Evolutionary conservation across 30 jellyfish, hydroid and myxozoan species (phyloP), one percentile per base, ranked within the genome.

Genomic region (Phacellophora camtschatica): DNA sequence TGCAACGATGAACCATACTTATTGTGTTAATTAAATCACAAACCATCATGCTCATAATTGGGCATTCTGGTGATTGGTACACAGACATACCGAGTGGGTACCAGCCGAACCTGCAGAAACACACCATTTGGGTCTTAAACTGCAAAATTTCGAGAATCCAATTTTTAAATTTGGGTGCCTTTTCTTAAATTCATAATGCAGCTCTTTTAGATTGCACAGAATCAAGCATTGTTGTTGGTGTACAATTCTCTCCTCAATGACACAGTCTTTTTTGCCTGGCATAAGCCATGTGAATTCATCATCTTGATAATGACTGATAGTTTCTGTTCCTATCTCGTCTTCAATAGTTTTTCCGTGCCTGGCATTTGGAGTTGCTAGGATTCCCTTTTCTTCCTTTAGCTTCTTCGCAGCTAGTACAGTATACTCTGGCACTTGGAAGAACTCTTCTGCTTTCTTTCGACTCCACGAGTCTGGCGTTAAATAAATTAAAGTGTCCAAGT

Each of bases 71-170:
- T 88, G 90, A 12, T 3, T 62, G 10, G 81, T 71, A 36, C 97
- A 88, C n/a, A 88, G 92, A 50, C 95, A 88, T 19, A 88, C 96
- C 9, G 97, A 88, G 46, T 89, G 92, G 27, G 90, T 62, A 15
- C 92, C 92, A 23, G 79, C 8, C 19, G 66, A 78, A 24, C 92
- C 88, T 48, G 78, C 96, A 19, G 76, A 54, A 12, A 82, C 74
- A 58, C 93, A 82, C 92, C 92, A 82, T 51, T 82, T 81, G 53
- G 95, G 87, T n/a, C 87, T 65, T 78, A 88, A 71, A 22, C 86
- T 16, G 67, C 89, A 66, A 37, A 81, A 88, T 36, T 50, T 88
- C 1, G 90, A 88, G 43, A 88, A 88, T 5, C 92, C 91, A 45
- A 88, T 49, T 34, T 61, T 74, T 12, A 19, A 31, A 1, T 88